These are phyloP conservation scores for Thamnophis sirtalis DNA, from an alignment of 2,113 vertebrate genomes.

Conservation along the genomic window DNA sequence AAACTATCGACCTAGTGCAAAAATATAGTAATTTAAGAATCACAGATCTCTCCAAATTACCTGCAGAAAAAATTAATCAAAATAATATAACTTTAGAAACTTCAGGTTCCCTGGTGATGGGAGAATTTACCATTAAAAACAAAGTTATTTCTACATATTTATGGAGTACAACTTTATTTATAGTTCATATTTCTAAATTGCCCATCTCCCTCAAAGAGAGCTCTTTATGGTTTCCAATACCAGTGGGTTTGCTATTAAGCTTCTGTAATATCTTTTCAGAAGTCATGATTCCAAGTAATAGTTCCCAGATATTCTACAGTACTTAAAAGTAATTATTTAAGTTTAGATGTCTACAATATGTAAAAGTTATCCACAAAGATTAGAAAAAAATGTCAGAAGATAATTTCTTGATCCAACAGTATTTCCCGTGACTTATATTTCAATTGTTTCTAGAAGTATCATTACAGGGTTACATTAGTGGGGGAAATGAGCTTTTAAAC, in stretches of 20 bases:
- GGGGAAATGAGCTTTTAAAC: neutral
- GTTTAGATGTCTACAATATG: neutral
- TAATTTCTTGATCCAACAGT: neutral
- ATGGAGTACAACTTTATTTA: neutral
- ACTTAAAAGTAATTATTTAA: neutral
- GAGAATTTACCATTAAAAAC: neutral
- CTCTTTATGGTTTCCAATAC: neutral
- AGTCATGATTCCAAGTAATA: neutral
- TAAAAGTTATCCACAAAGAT: neutral
- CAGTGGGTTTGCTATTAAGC: neutral
- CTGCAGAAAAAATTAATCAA: neutral
- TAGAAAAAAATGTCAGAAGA: neutral
- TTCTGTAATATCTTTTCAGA: neutral
- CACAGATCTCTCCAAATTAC: neutral
- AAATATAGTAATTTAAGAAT: neutral
- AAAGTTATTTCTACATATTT: neutral
- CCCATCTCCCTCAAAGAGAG: neutral
- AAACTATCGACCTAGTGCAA: neutral
- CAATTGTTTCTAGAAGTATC: neutral
- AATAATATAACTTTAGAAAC: neutral
- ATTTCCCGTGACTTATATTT: neutral
- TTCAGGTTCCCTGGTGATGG: neutral
- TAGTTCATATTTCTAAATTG: neutral
- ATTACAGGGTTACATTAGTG: neutral
- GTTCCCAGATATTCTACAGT: neutral